Evolutionary conservation across 2,888 invertebrate genomes (phyloP).

Genomic region (Trichacis sp.): DNA sequence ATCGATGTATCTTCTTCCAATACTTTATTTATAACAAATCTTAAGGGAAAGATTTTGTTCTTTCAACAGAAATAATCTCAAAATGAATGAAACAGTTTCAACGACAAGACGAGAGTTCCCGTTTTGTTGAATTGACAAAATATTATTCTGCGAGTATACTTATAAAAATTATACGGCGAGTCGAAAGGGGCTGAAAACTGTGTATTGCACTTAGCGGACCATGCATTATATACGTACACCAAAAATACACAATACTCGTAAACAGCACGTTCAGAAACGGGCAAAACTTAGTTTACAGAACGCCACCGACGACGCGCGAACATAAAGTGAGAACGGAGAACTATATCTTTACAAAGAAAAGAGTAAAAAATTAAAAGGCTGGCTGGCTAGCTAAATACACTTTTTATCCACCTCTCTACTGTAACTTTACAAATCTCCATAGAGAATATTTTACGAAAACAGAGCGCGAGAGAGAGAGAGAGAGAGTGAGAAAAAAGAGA

Average conservation of each 20-base stretch:
- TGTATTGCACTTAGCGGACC: conserved; percentile 50
- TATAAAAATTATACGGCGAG: conserved; percentile 10
- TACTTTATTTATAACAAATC: too few species aligned
- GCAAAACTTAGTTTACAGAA: conserved; percentile 14
- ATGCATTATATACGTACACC: conserved; percentile 50
- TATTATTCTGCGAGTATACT: too few species aligned
- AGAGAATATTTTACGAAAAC: conserved; percentile 48
- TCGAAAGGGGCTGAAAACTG: conserved; percentile 30
- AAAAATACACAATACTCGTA: conserved; percentile 32
- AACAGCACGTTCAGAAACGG: conserved; percentile 21
- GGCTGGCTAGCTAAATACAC: conserved; percentile 32
- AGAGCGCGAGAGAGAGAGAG: too few species aligned
- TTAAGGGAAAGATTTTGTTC: too few species aligned
- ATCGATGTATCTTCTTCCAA: conserved; percentile 26
- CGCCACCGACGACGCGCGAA: background rate
- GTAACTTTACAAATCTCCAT: conserved; percentile 38
- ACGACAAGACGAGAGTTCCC: too few species aligned
- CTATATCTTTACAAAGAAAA: conserved; percentile 35
- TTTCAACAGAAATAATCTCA: too few species aligned
- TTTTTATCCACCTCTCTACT: conserved; percentile 29
- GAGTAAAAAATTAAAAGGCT: conserved; percentile 16
- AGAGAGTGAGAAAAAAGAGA: too few species aligned
- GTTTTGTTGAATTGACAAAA: too few species aligned
- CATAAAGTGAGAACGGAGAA: conserved; percentile 18
- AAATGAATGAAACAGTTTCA: too few species aligned